phyloP scores from a whole-genome alignment of 1,140 invertebrate genomes.

The Aphis craccivora region DNA sequence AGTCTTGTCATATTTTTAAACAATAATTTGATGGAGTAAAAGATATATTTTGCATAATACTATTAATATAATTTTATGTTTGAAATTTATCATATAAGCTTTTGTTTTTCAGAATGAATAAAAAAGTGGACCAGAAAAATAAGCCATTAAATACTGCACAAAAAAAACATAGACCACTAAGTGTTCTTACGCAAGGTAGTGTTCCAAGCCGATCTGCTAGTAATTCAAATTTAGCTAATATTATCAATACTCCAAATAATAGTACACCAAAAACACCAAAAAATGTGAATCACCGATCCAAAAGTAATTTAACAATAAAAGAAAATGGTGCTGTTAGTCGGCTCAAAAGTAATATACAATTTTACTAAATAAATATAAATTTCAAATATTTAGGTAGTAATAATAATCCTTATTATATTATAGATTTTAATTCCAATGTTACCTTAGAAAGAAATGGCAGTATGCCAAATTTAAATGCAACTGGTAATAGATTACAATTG shows the following conservation, averaged over 20 bases:
- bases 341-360: neutral
- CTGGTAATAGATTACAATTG: neutral
- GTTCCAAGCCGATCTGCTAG: neutral
- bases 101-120: neutral
- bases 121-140: neutral
- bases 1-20: too few relatives aligned
- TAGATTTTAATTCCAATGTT: neutral
- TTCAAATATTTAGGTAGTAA: neutral
- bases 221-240: neutral
- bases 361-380: neutral
- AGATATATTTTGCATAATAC: neutral
- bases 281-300: neutral
- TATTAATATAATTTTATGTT: neutral
- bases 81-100: neutral
- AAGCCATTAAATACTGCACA: neutral
- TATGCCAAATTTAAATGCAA: conserved; percentile 1
- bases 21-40: neutral
- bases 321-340: neutral
- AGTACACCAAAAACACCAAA: neutral
- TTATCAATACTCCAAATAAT: neutral
- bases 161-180: too few relatives aligned
- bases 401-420: neutral
- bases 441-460: conserved; percentile 26
- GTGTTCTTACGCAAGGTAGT: neutral
- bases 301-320: neutral